These are phyloP conservation scores for Macquaria australasica DNA, from an alignment of 2,113 vertebrate genomes.

Conservation along the genomic window DNA sequence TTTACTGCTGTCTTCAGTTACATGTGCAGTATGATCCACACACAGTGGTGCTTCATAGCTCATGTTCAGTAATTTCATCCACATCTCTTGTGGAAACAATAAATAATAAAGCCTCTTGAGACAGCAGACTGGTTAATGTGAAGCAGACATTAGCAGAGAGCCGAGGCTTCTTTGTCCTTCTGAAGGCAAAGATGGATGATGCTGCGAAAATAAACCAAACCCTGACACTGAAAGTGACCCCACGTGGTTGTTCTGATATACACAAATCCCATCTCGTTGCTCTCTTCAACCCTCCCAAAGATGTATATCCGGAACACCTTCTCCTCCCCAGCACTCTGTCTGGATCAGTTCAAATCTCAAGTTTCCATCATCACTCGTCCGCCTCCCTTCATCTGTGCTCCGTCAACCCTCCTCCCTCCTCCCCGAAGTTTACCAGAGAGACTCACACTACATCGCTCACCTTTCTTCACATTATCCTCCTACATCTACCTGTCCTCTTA, in stretches of 20 bases:
- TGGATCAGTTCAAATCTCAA: conserved; percentile 15
- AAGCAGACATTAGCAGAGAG: background rate
- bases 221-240: conserved; percentile 11
- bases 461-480: background rate
- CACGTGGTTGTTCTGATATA: background rate
- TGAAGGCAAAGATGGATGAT: conserved; percentile 12
- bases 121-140: conserved; percentile 6
- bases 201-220: conserved; percentile 28
- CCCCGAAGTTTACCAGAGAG: background rate
- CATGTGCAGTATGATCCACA: background rate
- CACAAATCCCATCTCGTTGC: conserved; percentile 2
- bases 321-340: background rate
- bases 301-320: conserved; percentile 13
- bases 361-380: conserved; percentile 16
- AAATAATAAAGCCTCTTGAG: background rate
- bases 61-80: conserved; percentile 7
- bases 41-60: background rate
- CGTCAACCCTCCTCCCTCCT: background rate
- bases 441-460: background rate
- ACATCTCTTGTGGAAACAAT: conserved; percentile 17
- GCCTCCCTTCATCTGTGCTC: background rate
- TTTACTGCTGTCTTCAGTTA: conserved; percentile 11
- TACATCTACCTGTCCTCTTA: background rate
- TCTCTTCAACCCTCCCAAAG: background rate
- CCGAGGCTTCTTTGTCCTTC: background rate